Percentiles rank a stretch among this genome's conserved stretches.
phyloP scores from a whole-genome alignment of 2,113 vertebrate species.

The Xenus cinereus region DNA sequence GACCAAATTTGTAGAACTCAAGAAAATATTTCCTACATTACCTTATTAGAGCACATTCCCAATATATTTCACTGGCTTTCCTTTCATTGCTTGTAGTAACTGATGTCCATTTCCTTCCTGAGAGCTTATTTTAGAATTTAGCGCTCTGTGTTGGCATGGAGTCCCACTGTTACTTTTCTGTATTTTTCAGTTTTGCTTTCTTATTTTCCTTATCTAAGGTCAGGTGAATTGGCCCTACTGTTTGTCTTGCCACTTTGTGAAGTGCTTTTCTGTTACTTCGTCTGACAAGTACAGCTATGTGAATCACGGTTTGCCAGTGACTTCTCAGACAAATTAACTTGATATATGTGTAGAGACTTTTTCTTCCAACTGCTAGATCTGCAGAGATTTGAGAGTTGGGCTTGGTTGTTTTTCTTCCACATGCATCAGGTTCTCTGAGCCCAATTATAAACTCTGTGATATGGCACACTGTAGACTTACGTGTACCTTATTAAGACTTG shows the following conservation, averaged over 20 bases:
- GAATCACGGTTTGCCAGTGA: neutral
- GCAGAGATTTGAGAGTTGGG: neutral
- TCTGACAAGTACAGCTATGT: slow-evolving; percentile 14
- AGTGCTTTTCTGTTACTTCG: neutral
- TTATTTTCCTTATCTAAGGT: slow-evolving; percentile 23
- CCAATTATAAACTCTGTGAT: neutral
- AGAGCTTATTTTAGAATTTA: neutral
- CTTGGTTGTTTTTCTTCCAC: neutral
- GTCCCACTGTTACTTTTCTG: neutral
- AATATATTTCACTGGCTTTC: neutral
- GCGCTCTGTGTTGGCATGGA: neutral
- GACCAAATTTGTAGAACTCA: neutral
- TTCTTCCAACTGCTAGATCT: neutral
- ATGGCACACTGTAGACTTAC: neutral
- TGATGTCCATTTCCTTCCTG: neutral
- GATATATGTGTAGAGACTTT: slow-evolving; percentile 21
- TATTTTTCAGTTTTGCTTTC: neutral
- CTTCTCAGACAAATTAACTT: slow-evolving; percentile 37
- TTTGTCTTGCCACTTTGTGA: slow-evolving; percentile 25
- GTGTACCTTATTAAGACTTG: neutral
- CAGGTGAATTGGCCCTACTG: neutral
- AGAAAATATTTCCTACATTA: neutral
- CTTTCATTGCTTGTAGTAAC: neutral
- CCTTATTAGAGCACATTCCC: neutral
- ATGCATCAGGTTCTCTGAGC: neutral